phyloP scores from a whole-genome alignment of 2,888 invertebrate species.

The Scaptodrosophila latifasciaeformis region DNA sequence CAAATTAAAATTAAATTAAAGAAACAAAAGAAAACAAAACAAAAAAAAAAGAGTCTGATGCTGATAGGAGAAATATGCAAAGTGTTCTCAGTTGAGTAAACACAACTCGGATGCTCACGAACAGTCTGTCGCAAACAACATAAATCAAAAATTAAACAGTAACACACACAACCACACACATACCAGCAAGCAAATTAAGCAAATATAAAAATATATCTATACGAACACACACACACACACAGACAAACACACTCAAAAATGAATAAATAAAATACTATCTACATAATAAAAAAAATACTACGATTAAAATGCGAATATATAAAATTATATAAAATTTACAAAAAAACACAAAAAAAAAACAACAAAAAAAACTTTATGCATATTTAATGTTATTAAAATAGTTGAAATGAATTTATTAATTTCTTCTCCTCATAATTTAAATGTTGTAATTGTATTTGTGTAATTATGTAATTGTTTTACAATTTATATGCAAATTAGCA shows the following conservation, averaged over 20 bases:
- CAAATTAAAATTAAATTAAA: too few relatives aligned
- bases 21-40: too few relatives aligned
- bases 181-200: too few relatives aligned
- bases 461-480: constrained; percentile 19
- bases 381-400: constrained; percentile 40
- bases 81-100: too few relatives aligned
- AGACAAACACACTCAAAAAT: constrained; percentile 15
- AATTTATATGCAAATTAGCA: background rate
- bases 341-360: constrained; percentile 17
- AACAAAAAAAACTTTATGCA: constrained; percentile 19
- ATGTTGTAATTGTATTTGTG: constrained; percentile 38
- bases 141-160: too few relatives aligned
- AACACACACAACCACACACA: background rate
- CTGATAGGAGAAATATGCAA: too few relatives aligned
- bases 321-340: constrained; percentile 3
- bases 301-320: too few relatives aligned
- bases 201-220: constrained; percentile 32
- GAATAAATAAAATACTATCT: too few relatives aligned
- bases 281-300: too few relatives aligned
- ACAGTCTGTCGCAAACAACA: too few relatives aligned
- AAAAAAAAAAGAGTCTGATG: too few relatives aligned
- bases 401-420: constrained; percentile 64
- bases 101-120: too few relatives aligned
- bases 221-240: constrained; percentile 13
- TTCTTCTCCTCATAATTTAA: constrained; percentile 64